Base-by-base conservation (phyloP, 2,888 invertebrate species). In the Crioceris asparagi region DNA sequence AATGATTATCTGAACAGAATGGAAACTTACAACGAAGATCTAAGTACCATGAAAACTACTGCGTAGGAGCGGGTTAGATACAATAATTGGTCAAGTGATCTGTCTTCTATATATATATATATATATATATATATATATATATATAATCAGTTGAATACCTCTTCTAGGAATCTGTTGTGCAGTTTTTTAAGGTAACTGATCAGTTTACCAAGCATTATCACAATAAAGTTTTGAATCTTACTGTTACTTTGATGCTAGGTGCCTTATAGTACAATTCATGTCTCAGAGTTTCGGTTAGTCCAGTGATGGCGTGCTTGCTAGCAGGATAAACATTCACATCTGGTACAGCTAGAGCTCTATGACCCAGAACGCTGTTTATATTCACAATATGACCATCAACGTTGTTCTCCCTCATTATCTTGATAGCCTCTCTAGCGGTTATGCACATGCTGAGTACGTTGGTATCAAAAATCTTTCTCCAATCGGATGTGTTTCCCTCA, bases 211-310 rank as follows among this genome's bases (percentile, higher is more conserved):
- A n/a, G n/a, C n/a, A n/a, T n/a, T n/a, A n/a, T n/a, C n/a, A n/a
- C n/a, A n/a, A n/a, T n/a, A n/a, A n/a, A n/a, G 35, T 27, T 14
- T n/a, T 27, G 15, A 2, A 14, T 27, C 46, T 45, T 41, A 51
- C 52, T 21, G 51, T 48, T 8, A 51, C 34, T 43, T 45, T 53
- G 4, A 50, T 49, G 38, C 45, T 49, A 10, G 37, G 38, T 21
- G 44, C 43, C 4, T 30, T 5, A 2, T 5, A n/a, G 19, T 34
- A 38, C 15, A 51, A 31, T 38, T 52, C 49, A 10, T 40, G 34
- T n/a, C 48, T 35, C 19, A 51, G 23, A 8, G 45, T 41, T 32
- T 51, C 52, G 2, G 49, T 48, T 7, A 51, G 23, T 11, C 46
- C 44, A 4, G 45, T 52, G 1, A 52, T 41, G 3, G 49, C 47